These are phyloP conservation scores for Mohoua ochrocephala DNA, from an alignment of 2,113 vertebrate genomes.

Conservation along the genomic window DNA sequence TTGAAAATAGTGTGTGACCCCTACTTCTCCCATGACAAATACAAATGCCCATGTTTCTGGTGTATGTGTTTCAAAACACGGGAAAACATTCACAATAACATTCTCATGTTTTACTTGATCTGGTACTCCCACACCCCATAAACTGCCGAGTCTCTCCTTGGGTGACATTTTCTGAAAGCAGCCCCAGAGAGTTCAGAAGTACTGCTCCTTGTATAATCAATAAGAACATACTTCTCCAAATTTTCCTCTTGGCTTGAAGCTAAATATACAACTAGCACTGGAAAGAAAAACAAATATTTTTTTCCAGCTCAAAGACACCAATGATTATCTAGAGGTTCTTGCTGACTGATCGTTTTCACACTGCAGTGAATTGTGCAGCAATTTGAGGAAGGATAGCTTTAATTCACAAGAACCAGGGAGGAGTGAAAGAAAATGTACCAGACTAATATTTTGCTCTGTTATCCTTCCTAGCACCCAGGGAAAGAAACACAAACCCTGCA, in stretches of 20 bases:
- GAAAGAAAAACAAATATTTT: not conserved
- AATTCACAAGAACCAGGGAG: not conserved
- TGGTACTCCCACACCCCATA: not conserved
- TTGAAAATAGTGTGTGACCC: not conserved
- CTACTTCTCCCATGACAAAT: not conserved
- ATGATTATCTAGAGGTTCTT: not conserved
- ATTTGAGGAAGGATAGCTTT: not conserved
- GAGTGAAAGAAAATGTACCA: not conserved
- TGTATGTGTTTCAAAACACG: not conserved
- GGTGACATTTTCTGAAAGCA: not conserved
- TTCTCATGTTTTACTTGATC: not conserved
- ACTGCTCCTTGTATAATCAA: not conserved
- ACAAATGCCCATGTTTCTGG: not conserved
- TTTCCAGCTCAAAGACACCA: not conserved
- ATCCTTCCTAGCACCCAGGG: not conserved
- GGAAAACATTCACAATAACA: not conserved
- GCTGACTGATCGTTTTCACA: not conserved
- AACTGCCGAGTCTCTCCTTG: not conserved
- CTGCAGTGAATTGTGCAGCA: not conserved
- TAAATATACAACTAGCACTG: not conserved
- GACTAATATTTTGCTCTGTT: not conserved
- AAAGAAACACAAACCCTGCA: constrained; percentile 8
- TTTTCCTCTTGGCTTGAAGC: not conserved
- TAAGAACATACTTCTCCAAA: not conserved
- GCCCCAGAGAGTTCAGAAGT: not conserved